Conservation (phyloP, 2,113 vertebrate species). For the Pogonocichla stellata region DNA sequence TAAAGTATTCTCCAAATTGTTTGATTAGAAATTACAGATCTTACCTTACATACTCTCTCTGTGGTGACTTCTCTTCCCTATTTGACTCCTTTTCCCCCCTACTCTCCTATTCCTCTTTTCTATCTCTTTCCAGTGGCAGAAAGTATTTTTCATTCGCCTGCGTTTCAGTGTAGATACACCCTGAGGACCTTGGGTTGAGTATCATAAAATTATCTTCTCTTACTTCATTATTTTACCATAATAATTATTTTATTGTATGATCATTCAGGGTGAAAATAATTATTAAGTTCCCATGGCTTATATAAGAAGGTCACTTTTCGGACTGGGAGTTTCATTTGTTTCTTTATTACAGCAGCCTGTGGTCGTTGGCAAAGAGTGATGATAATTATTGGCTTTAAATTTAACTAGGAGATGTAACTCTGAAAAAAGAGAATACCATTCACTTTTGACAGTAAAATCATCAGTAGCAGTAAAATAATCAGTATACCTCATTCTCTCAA, state of each 20-base stretch:
- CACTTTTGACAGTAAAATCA: neutral
- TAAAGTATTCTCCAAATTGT: neutral
- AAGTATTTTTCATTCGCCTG: neutral
- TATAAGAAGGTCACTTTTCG: neutral
- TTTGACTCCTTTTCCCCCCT: neutral
- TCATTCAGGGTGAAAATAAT: neutral
- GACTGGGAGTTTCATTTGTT: neutral
- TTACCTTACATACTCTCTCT: neutral
- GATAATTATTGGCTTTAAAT: neutral
- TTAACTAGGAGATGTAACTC: neutral
- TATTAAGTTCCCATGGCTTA: neutral
- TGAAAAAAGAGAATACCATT: neutral
- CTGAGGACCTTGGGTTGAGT: neutral
- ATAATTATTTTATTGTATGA: neutral
- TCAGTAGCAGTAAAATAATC: neutral
- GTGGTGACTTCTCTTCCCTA: fast-evolving
- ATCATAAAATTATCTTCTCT: neutral
- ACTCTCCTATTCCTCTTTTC: fast-evolving
- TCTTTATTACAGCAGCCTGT: neutral
- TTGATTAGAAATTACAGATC: neutral
- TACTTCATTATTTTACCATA: neutral
- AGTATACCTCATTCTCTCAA: neutral
- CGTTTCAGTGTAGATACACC: neutral
- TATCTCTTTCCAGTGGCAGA: neutral
- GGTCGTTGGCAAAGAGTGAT: neutral